Percentiles rank a stretch among this genome's conserved stretches.
Conservation (phyloP, 2,113 vertebrate genomes). For the Ceyx melanurus region DNA sequence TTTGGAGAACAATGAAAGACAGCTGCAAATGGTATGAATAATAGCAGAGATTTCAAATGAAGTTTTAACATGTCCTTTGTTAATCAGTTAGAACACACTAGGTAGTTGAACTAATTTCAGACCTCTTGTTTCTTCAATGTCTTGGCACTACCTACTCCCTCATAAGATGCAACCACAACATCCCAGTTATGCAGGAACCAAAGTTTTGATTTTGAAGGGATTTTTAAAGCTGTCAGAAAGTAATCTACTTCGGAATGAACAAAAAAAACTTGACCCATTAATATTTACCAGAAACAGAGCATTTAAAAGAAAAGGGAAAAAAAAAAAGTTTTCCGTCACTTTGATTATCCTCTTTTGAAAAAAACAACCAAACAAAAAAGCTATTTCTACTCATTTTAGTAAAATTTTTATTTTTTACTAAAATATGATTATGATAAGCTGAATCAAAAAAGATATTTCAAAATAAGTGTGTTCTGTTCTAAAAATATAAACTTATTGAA, state of each 20-base stretch:
- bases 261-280: not conserved
- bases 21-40: not conserved
- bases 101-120: not conserved
- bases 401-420: not conserved
- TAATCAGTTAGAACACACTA: not conserved
- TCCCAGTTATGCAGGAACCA: not conserved
- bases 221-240: not conserved
- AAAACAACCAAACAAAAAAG: too few relatives aligned
- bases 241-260: not conserved
- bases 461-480: not conserved
- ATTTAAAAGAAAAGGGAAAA: not conserved
- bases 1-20: not conserved
- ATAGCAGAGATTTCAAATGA: not conserved
- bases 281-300: not conserved
- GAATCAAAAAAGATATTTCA: not conserved
- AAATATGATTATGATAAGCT: not conserved
- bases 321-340: not conserved
- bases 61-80: not conserved
- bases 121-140: not conserved
- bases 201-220: not conserved
- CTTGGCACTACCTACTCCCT: fast-evolving
- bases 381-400: not conserved
- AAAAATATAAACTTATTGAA: not conserved
- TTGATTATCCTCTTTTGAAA: not conserved
- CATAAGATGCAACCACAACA: not conserved